Evolutionary conservation across 2,888 invertebrate genomes (phyloP).

Genomic region (Drosophila barbarae): DNA sequence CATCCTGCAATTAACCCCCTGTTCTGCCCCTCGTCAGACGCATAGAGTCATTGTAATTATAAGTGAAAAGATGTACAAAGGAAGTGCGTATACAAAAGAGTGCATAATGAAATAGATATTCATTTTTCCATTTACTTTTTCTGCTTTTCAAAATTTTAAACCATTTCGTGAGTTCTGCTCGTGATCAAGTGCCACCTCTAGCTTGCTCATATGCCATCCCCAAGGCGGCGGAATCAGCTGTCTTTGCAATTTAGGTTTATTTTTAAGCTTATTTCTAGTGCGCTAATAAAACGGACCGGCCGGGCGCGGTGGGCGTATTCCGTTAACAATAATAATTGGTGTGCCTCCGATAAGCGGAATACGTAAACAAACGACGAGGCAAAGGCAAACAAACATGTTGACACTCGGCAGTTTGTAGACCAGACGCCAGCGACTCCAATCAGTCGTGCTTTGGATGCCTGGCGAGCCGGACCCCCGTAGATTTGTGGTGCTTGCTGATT

Average conservation of each 20-base stretch:
- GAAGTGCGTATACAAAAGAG: conserved; percentile 16
- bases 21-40: background rate
- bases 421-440: conserved; percentile 12
- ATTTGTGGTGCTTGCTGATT: background rate
- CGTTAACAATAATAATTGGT: conserved; percentile 26
- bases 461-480: conserved; percentile 13
- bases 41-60: conserved; percentile 31
- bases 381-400: conserved; percentile 23
- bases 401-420: conserved; percentile 6
- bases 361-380: conserved; percentile 27
- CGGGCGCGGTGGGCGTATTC: conserved; percentile 25
- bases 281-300: conserved; percentile 14
- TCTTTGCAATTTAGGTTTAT: conserved; percentile 18
- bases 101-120: conserved; percentile 13
- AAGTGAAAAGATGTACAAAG: conserved; percentile 29
- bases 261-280: conserved; percentile 25
- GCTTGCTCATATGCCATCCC: background rate
- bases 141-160: background rate
- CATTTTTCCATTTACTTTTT: background rate
- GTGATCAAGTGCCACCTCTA: background rate
- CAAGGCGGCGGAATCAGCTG: conserved; percentile 20
- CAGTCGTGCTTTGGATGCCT: conserved; percentile 22
- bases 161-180: background rate
- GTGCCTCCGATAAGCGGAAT: conserved; percentile 30
- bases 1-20: conserved; percentile 13